Percentiles rank a stretch among this genome's conserved stretches.
Evolutionary conservation across 2,888 invertebrate species (phyloP).

Genomic region (Ennomos fuscantarius): DNA sequence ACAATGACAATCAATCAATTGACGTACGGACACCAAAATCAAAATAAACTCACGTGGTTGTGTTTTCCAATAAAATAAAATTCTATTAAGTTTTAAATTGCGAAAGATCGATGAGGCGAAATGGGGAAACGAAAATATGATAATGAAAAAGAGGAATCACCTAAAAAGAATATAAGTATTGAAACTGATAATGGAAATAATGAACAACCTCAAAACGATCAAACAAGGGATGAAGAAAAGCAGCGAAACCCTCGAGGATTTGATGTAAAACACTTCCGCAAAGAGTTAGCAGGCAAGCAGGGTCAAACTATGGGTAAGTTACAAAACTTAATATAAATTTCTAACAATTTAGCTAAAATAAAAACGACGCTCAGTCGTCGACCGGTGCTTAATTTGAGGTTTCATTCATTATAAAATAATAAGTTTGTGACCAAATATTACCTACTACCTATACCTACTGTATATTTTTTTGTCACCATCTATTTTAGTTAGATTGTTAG

Average conservation of each 20-base stretch:
- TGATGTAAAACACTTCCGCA: constrained; percentile 86
- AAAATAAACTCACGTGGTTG: constrained; percentile 59
- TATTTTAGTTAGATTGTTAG: too few relatives aligned
- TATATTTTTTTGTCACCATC: too few relatives aligned
- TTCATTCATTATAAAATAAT: too few relatives aligned
- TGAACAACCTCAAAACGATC: constrained; percentile 61
- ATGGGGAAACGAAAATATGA: constrained; percentile 76
- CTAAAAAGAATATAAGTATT: constrained; percentile 51
- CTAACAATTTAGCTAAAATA: too few relatives aligned
- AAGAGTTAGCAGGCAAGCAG: constrained; percentile 78
- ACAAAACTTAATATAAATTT: background rate
- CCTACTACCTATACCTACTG: too few relatives aligned
- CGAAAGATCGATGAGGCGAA: constrained; percentile 36
- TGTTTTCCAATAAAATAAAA: too few relatives aligned
- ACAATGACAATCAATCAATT: too few relatives aligned
- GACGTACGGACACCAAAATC: too few relatives aligned
- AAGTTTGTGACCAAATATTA: too few relatives aligned
- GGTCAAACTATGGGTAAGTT: constrained; percentile 84
- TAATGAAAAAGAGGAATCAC: constrained; percentile 43
- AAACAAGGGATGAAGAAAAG: constrained; percentile 24
- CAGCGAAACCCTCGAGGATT: constrained; percentile 64
- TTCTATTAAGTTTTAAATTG: too few relatives aligned
- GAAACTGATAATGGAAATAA: constrained; percentile 36
- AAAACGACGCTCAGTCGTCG: too few relatives aligned
- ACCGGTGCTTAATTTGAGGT: too few relatives aligned